A percentile compares a stretch with the other conserved stretches of the same genome.
These are phyloP conservation scores for Spinibarbus caldwelli DNA, from an alignment of 2,797 vertebrate species.

Conservation along the genomic window DNA sequence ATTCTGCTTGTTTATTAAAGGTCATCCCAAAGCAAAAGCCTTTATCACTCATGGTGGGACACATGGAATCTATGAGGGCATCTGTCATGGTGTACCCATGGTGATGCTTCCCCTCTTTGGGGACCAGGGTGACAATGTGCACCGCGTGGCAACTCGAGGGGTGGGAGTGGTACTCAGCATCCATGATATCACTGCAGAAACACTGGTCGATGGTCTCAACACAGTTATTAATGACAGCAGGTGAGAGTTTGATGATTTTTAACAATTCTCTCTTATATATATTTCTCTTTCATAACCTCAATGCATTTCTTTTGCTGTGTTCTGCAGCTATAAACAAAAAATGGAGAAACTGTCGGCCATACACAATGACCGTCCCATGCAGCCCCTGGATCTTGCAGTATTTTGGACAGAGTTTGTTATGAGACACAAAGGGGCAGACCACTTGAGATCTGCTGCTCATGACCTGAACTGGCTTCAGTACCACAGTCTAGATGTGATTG, in stretches of 20 bases:
- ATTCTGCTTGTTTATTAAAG: slow-evolving; percentile 55
- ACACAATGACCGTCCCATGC: slow-evolving; percentile 85
- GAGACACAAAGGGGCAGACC: slow-evolving; percentile 89
- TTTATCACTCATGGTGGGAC: slow-evolving; percentile 93
- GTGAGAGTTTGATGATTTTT: slow-evolving; percentile 68
- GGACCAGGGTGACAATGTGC: slow-evolving; percentile 90
- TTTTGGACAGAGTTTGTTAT: slow-evolving; percentile 97
- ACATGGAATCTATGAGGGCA: slow-evolving; percentile 89
- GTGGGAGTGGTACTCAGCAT: slow-evolving; percentile 83
- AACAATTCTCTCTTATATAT: not conserved
- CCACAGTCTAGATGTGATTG: slow-evolving; percentile 86
- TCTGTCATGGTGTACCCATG: slow-evolving; percentile 92
- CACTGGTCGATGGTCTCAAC: slow-evolving; percentile 79
- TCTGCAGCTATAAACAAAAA: slow-evolving; percentile 87
- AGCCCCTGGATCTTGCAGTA: slow-evolving; percentile 89
- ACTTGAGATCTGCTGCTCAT: slow-evolving; percentile 83
- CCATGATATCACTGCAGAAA: slow-evolving; percentile 77
- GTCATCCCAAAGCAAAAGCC: slow-evolving; percentile 85
- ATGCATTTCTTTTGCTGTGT: not conserved
- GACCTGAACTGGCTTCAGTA: slow-evolving; percentile 93
- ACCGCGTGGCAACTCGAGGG: slow-evolving; percentile 78
- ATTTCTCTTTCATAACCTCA: not conserved
- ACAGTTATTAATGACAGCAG: slow-evolving; percentile 84
- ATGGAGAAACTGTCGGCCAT: slow-evolving; percentile 84
- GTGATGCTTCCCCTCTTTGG: slow-evolving; percentile 86